These are phyloP conservation scores for Aptenodytes patagonicus DNA, from an alignment of 2,113 vertebrate genomes.

Conservation along the genomic window DNA sequence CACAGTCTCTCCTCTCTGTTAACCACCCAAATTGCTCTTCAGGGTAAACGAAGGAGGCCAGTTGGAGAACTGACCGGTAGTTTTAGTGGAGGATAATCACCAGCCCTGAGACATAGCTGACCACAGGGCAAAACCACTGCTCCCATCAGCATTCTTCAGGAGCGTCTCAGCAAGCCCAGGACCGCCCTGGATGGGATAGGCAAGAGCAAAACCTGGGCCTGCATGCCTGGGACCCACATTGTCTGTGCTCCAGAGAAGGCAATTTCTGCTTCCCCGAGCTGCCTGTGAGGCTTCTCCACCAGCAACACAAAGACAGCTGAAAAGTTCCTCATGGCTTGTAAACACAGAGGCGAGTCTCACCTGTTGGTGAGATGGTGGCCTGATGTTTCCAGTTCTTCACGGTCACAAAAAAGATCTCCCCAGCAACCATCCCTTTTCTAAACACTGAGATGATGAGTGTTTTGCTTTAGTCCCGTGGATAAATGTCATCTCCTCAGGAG, in stretches of 20 bases:
- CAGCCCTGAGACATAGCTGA: neutral
- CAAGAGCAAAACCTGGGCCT: neutral
- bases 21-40: neutral
- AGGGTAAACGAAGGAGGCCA: neutral
- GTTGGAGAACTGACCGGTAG: neutral
- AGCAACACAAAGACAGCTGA: neutral
- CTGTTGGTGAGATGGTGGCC: neutral
- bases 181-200: neutral
- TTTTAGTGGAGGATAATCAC: neutral
- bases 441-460: neutral
- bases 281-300: neutral
- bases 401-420: neutral
- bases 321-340: neutral
- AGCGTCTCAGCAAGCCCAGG: neutral
- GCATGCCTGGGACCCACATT: fast-evolving
- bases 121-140: slow-evolving; percentile 8
- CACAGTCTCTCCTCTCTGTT: neutral
- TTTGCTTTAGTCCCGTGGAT: neutral
- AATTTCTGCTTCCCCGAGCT: neutral
- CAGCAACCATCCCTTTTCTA: neutral
- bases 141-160: neutral
- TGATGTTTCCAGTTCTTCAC: neutral
- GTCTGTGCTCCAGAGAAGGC: neutral
- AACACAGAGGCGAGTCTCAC: neutral
- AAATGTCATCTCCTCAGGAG: neutral